phyloP scores from a whole-genome alignment of 2,888 invertebrate species.

The Deilephila elpenor region DNA sequence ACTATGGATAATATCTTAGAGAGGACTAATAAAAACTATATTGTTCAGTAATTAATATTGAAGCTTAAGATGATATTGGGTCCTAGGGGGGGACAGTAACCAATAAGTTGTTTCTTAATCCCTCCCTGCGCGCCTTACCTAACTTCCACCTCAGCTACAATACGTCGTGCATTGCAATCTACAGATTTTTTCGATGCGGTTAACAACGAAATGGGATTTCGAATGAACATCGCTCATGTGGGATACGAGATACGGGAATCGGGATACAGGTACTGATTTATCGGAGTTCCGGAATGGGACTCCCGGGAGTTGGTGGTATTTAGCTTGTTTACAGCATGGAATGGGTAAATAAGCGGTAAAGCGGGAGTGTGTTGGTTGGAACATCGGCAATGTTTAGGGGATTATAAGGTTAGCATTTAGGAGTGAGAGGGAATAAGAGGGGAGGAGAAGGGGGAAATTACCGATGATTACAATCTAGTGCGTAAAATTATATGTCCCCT shows the following conservation, averaged over 20 bases:
- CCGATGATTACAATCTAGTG: no score
- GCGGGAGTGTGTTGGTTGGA: no score
- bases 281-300: neutral
- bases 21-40: no score
- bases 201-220: constrained; percentile 2
- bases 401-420: no score
- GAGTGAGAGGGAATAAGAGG: no score
- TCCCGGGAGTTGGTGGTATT: neutral
- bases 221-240: constrained; percentile 1
- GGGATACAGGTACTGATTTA: neutral
- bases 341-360: no score
- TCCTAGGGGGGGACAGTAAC: neutral
- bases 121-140: neutral
- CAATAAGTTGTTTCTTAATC: neutral
- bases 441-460: no score
- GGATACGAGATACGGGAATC: neutral
- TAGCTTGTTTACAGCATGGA: neutral
- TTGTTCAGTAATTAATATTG: no score
- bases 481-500: no score
- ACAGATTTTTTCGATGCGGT: constrained; percentile 6
- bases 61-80: neutral
- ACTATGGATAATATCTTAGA: no score
- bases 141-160: neutral
- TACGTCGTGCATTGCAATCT: neutral
- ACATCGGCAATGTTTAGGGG: no score